Base-by-base conservation (phyloP, 2,113 vertebrate genomes). In the Lanius ludovicianus region DNA sequence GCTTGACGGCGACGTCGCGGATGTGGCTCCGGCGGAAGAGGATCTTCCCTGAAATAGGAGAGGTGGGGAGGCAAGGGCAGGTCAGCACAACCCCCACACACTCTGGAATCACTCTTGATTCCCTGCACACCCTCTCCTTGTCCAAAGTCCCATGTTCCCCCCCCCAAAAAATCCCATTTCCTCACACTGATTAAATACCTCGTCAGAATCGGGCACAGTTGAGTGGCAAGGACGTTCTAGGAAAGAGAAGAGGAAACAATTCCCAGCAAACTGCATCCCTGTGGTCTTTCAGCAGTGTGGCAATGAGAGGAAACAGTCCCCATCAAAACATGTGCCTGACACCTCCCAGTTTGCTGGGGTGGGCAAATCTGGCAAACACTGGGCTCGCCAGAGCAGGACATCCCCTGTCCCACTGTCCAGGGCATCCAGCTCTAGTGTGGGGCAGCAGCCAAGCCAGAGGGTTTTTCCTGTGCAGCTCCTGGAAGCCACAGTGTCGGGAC, bases 11-110 rank as follows among this genome's bases (percentile, higher is more conserved):
- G 81, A 99, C 99, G 57, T 99, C 99, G 22, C 99, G 98, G 95
- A 99, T 99, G 92, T 99, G 99, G 92, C 99, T 99, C 70, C 99
- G 98, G 42, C 99, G 98, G 90, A 99, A 99, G 49, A 99, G 98
- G 94, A 99, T 99, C 97, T 99, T 99, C n/a, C 99, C 99, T 99
- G 94, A 3, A 95, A 94, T 70, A n/a, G 67, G 62, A 70, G 28
- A 86, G 49, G 76, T 7, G 68, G 86, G 55, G 18, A 22, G 17
- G 91, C 37, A 47, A 39, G 30, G 69, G 18, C 76, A 69, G 76
- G 50, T 93, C 73, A 96, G 59, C 63, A 53, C 50, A 65, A 16
- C 0, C 3, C 44, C 57, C 69, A 42, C 28, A 41, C 6, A 1
- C 41, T 14, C 39, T 8, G 23, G 41, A 44, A 55, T 67, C 42